Base-by-base conservation (phyloP, 2,888 invertebrate genomes). In the Tetramorium bicarinatum region DNA sequence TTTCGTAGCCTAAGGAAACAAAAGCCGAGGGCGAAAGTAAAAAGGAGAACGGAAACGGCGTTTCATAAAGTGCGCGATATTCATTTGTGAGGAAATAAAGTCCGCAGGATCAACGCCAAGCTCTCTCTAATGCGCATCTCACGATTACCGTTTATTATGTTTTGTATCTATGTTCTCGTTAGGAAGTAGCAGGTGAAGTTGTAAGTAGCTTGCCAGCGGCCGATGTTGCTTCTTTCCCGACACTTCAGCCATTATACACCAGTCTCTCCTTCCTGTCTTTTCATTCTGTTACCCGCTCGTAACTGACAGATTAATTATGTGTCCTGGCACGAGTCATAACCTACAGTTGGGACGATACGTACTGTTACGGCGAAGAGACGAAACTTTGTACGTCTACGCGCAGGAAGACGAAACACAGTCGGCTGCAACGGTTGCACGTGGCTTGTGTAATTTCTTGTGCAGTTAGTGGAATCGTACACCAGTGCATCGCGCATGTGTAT, bases 261-360 rank as follows among this genome's bases (percentile, higher is more conserved):
- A 41, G 41, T 62, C 62, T 54, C 61, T 54, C 62, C 76, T 54
- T 76, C 76, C 64, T 64, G 75, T 54, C 76, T 64, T 62, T 64
- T 88, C 82, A 69, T 83, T 85, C 71, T 54, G 72, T 66, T 81
- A 66, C 59, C 44, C 59, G 81, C 71, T 59, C 83, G 64, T 75
- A 88, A 91, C 89, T 89, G 91, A 91, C 90, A 90, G 89, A 86
- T 90, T 91, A 91, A 92, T 92, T 90, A 90, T 90, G 89, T 86
- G 89, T 89, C 85, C 81, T 82, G 84, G 71, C 69, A 76, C 64
- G 44, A 82, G 76, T 87, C 75, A 69, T 77, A 49, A 21, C 69
- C 56, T 49, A 81, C 79, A 71, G 80, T 87, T 69, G 83, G 59
- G 61, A 72, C 71, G 62, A 85, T 85, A 79, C 54, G 75, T 75